phyloP scores from a whole-genome alignment of 2,797 vertebrate genomes.

The Toxotes lorentzi region DNA sequence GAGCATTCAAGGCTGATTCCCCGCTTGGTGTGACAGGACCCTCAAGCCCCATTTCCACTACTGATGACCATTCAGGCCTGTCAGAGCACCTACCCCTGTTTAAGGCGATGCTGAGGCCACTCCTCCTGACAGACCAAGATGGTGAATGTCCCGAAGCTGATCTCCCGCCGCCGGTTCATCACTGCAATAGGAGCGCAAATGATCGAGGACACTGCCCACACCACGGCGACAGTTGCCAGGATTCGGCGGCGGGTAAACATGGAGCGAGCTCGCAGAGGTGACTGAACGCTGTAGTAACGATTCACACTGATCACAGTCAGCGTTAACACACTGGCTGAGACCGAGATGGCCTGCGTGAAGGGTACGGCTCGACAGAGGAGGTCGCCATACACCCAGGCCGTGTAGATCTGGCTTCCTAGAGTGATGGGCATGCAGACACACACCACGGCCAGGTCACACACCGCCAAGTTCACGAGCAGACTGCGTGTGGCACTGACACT shows the following conservation, averaged over 20 bases:
- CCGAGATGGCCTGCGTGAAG: constrained; percentile 92
- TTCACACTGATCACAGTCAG: constrained; percentile 93
- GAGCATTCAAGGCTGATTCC: neutral
- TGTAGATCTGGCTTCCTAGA: constrained; percentile 91
- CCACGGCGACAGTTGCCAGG: constrained; percentile 86
- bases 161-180: constrained; percentile 89
- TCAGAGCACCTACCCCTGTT: constrained; percentile 85
- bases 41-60: constrained; percentile 5
- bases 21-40: constrained; percentile 4
- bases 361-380: constrained; percentile 91
- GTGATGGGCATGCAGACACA: constrained; percentile 95
- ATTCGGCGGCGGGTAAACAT: constrained; percentile 91
- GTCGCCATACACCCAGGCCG: constrained; percentile 93
- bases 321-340: constrained; percentile 92
- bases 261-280: constrained; percentile 89
- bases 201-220: constrained; percentile 89
- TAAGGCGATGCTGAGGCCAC: constrained; percentile 91
- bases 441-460: constrained; percentile 94
- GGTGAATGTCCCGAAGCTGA: constrained; percentile 86
- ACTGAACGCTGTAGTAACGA: constrained; percentile 92
- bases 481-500: constrained; percentile 90
- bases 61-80: neutral
- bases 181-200: constrained; percentile 92
- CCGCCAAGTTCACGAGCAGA: constrained; percentile 91
- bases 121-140: constrained; percentile 91